Conservation (phyloP, 2,113 vertebrate genomes). For the Erythrolamprus reginae region DNA sequence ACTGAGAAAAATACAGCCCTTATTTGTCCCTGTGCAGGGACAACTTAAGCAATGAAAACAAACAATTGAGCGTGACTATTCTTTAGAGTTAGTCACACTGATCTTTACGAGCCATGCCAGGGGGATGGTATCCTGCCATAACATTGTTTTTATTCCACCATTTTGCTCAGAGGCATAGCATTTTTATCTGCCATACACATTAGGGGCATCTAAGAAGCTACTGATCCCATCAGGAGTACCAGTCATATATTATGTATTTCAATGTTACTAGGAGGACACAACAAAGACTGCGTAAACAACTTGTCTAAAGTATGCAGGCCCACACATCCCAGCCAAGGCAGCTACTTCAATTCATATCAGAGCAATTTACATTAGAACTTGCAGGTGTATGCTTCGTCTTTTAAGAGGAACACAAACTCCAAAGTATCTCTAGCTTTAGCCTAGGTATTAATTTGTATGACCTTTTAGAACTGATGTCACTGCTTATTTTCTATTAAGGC, state of each 20-base stretch:
- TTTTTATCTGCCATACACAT: neutral
- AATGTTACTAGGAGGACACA: neutral
- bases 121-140: neutral
- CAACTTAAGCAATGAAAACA: conserved; percentile 39
- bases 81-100: conserved; percentile 20
- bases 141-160: neutral
- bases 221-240: neutral
- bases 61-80: conserved; percentile 37
- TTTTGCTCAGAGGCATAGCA: neutral
- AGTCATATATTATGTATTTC: neutral
- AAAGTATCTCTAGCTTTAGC: neutral
- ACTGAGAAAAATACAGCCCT: conserved; percentile 10
- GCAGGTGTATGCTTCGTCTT: neutral
- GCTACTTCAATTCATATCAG: neutral
- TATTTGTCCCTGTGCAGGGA: conserved; percentile 42
- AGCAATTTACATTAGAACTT: neutral
- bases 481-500: neutral
- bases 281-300: neutral
- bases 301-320: neutral
- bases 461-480: neutral
- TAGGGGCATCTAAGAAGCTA: neutral
- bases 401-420: neutral
- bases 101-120: neutral
- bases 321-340: neutral
- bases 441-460: neutral